A percentile compares a stretch with the other conserved stretches of the same genome.
Evolutionary conservation across 1,140 invertebrate genomes (phyloP).

Genomic region (Nomia melanderi): DNA sequence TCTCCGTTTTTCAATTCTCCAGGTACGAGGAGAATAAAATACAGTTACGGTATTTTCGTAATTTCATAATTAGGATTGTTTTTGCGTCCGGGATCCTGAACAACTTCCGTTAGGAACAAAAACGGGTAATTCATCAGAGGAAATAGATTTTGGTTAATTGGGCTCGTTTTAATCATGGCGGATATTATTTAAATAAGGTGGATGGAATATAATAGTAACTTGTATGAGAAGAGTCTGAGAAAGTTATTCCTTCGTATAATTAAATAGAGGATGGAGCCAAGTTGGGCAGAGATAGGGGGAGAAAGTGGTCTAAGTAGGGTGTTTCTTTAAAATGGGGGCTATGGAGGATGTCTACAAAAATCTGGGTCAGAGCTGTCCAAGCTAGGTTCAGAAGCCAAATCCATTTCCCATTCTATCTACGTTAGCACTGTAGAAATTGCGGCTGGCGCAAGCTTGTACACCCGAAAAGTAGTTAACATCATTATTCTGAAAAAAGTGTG

Average conservation of each 20-base stretch:
- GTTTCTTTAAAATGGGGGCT: constrained; percentile 3
- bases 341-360: background rate
- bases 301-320: background rate
- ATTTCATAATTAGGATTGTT: no score
- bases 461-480: background rate
- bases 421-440: background rate
- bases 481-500: background rate
- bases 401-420: background rate
- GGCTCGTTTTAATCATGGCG: no score
- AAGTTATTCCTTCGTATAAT: background rate
- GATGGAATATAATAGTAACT: no score
- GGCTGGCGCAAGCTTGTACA: background rate
- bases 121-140: no score
- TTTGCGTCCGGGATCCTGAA: no score
- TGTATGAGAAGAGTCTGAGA: no score
- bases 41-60: no score
- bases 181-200: no score
- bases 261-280: background rate
- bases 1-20: no score
- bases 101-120: no score
- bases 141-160: no score
- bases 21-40: no score
- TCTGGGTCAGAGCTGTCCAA: background rate
- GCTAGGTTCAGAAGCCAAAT: background rate
- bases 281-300: background rate